A percentile compares a stretch with the other conserved stretches of the same genome.
Conservation (phyloP, 2,888 invertebrate genomes). For the Serrognathus titanus region DNA sequence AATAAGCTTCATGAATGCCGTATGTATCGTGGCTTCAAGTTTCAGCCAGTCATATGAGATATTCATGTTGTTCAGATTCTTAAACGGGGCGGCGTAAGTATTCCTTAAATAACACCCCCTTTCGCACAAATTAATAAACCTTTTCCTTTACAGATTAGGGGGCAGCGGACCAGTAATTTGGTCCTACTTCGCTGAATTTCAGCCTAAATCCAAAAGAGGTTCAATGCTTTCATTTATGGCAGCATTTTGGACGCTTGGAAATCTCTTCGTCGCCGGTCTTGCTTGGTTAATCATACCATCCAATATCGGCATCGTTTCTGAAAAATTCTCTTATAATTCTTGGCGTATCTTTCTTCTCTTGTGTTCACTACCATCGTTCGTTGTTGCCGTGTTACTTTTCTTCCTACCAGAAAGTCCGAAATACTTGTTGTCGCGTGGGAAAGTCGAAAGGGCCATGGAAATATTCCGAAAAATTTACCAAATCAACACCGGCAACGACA, state of each 20-base stretch:
- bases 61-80: slow-evolving; percentile 86
- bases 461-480: slow-evolving; percentile 79
- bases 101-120: not conserved
- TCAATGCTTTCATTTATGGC: slow-evolving; percentile 93
- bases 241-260: slow-evolving; percentile 93
- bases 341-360: slow-evolving; percentile 89
- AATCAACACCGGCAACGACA: slow-evolving; percentile 74
- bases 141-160: slow-evolving; percentile 62
- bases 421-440: slow-evolving; percentile 76
- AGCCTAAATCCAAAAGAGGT: slow-evolving; percentile 85
- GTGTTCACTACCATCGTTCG: slow-evolving; percentile 83
- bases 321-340: slow-evolving; percentile 78
- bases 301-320: slow-evolving; percentile 67
- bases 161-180: slow-evolving; percentile 91
- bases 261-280: slow-evolving; percentile 84
- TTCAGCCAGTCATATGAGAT: slow-evolving; percentile 84
- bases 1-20: slow-evolving; percentile 84
- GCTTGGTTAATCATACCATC: slow-evolving; percentile 74
- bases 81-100: slow-evolving; percentile 92
- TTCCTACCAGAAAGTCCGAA: slow-evolving; percentile 90
- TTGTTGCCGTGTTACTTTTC: slow-evolving; percentile 78
- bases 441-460: slow-evolving; percentile 74
- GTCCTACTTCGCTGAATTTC: slow-evolving; percentile 94
- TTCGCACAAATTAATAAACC: not conserved
- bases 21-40: slow-evolving; percentile 87